Evolutionary conservation across 2,113 vertebrate species (phyloP).

Genomic region (Mirza zaza): DNA sequence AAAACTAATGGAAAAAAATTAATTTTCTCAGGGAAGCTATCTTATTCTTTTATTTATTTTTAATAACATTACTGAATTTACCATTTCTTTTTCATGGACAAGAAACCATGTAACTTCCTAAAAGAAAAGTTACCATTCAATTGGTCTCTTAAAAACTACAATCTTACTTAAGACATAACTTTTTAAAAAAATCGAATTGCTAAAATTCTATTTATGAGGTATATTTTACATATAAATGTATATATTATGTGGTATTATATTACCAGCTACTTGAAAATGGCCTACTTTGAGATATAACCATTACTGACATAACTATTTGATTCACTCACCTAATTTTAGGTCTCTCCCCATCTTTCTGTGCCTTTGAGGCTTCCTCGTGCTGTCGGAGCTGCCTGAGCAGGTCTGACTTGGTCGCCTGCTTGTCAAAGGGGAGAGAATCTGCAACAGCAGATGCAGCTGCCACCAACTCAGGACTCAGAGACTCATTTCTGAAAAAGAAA

Average conservation of each 20-base stretch:
- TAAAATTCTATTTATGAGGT: neutral
- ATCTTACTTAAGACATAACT: neutral
- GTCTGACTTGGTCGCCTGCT: slow-evolving; percentile 87
- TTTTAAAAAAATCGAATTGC: neutral
- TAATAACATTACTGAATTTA: neutral
- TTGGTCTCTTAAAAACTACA: neutral
- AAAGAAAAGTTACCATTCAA: slow-evolving; percentile 23
- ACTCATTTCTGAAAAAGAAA: slow-evolving; percentile 59
- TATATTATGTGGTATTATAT: neutral
- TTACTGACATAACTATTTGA: neutral
- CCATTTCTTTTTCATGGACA: slow-evolving; percentile 28
- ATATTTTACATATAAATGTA: neutral
- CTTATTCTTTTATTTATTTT: neutral
- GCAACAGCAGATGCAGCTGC: slow-evolving; percentile 91
- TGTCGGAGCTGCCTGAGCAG: slow-evolving; percentile 89
- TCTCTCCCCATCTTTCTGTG: slow-evolving; percentile 78
- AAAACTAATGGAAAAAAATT: neutral
- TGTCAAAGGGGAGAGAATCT: slow-evolving; percentile 86
- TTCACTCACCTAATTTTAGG: slow-evolving; percentile 86
- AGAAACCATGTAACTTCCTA: neutral
- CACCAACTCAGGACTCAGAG: slow-evolving; percentile 86
- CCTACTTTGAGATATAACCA: neutral
- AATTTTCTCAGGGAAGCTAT: slow-evolving; percentile 1
- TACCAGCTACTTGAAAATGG: neutral
- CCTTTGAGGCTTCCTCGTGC: slow-evolving; percentile 85